phyloP scores from a whole-genome alignment of 2,113 vertebrate species.

The Stictonetta naevosa region DNA sequence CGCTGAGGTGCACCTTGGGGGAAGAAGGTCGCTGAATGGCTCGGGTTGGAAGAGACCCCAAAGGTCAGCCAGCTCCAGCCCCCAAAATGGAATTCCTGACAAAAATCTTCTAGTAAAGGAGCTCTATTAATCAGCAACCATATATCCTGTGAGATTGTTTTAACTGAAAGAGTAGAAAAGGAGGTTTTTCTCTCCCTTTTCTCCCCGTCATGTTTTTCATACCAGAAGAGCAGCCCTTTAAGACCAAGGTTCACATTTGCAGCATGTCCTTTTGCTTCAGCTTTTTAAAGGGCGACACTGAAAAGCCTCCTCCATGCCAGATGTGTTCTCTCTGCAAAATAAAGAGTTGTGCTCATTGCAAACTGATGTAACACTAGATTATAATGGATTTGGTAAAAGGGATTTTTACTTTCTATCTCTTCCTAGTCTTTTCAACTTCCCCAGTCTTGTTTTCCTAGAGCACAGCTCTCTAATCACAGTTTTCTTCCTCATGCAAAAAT shows the following conservation, averaged over 20 bases:
- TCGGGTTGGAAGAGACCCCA: too few species aligned
- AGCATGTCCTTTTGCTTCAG: not conserved
- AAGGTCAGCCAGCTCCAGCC: too few species aligned
- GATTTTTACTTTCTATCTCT: not conserved
- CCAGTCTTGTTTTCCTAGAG: not conserved
- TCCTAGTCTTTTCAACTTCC: not conserved
- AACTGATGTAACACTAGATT: not conserved
- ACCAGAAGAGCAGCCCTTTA: not conserved
- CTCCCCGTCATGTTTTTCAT: not conserved
- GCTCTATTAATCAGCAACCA: not conserved
- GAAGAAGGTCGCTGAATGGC: too few species aligned
- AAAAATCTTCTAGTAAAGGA: not conserved
- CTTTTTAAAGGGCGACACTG: slow-evolving; percentile 13
- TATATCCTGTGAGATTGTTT: not conserved
- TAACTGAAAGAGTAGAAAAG: not conserved
- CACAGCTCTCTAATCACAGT: not conserved
- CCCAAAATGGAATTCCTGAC: too few species aligned
- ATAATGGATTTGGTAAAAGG: fast-evolving
- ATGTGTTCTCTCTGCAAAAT: not conserved
- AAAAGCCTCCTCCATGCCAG: not conserved
- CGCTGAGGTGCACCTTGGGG: too few species aligned
- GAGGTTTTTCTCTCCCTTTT: not conserved
- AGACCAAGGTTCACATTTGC: slow-evolving; percentile 20
- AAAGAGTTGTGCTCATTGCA: not conserved
- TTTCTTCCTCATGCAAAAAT: not conserved